Base-by-base conservation (phyloP, 2,113 vertebrate species). In the Theristicus caerulescens region DNA sequence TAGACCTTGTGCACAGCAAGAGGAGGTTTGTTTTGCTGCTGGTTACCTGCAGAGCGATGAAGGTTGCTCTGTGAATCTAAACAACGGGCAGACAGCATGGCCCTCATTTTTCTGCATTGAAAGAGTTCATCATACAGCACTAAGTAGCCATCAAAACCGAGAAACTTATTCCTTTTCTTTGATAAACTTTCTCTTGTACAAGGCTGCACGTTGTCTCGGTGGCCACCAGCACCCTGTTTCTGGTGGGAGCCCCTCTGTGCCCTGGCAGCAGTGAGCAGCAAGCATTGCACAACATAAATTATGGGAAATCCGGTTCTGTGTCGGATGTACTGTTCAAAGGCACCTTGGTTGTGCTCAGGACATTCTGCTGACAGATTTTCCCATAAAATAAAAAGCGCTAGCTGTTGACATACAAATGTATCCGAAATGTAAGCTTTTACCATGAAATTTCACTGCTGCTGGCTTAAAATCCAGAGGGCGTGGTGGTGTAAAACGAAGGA, bases 11-110 rank as follows among this genome's bases (percentile, higher is more conserved):
- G 94, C 54, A 32, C 89, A 86, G 94, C 92, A 89, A 74, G 26
- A 59, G 64, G 65, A 71, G 15, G 54, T 90, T 96, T 90, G 19
- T 95, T 95, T 90, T 95, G 72, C 93, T 77, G 36, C 51, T 87
- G 55, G 36, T 65, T 80, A 31, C 69, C 62, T 9, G 1, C 26
- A 32, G 78, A 52, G 88, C 11, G 19, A 46, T 15, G 49, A 11
- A 13, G 27, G 36, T 29, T 19, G 36, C n/a, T 76, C 61, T 38
- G 36, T 61, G 62, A 73, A 52, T 31, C 46, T n/a, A 29, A 88
- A 47, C 66, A 88, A 8, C 0, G 1, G 20, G 29, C 57, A 3
- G 4, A 9, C 11, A 79, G 62, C 29, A 15, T 6, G 6, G 13
- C 32, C 32, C 64, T 7, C 2, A 2, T 4, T 71, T 46, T 64